Evolutionary conservation across 1,140 invertebrate genomes (phyloP).

Genomic region (Pseudomyrmex sp.): DNA sequence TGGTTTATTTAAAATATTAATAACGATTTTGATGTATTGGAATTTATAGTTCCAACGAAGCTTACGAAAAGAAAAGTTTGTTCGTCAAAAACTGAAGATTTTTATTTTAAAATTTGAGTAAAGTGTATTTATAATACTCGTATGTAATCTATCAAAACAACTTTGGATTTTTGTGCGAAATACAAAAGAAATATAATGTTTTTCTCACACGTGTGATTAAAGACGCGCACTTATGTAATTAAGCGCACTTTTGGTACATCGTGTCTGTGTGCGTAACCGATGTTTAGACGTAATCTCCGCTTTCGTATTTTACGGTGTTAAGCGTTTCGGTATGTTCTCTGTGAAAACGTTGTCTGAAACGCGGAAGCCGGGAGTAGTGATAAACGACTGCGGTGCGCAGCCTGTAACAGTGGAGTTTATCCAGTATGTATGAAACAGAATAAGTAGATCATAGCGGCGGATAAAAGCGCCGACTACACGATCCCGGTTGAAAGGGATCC

Average conservation of each 20-base stretch:
- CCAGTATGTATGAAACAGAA: slow-evolving; percentile 55
- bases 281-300: slow-evolving; percentile 47
- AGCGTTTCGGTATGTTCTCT: slow-evolving; percentile 40
- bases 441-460: slow-evolving; percentile 60
- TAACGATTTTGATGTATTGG: neutral
- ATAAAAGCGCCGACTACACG: slow-evolving; percentile 53
- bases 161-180: too few relatives aligned
- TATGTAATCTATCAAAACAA: slow-evolving; percentile 33
- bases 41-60: neutral
- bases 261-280: slow-evolving; percentile 8
- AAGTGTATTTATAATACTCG: too few relatives aligned
- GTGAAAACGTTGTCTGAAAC: slow-evolving; percentile 43
- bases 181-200: slow-evolving; percentile 44
- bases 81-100: too few relatives aligned
- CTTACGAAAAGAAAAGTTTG: neutral
- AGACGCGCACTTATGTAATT: slow-evolving; percentile 45
- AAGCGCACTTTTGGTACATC: slow-evolving; percentile 27
- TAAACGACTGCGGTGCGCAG: slow-evolving; percentile 50
- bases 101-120: too few relatives aligned
- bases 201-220: slow-evolving; percentile 51
- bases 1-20: neutral
- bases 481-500: slow-evolving; percentile 46
- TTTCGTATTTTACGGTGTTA: slow-evolving; percentile 53
- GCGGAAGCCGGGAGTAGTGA: slow-evolving; percentile 39
- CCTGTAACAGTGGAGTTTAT: slow-evolving; percentile 54